phyloP scores from a whole-genome alignment of 2,797 vertebrate species.

The Leucoraja ocellata region DNA sequence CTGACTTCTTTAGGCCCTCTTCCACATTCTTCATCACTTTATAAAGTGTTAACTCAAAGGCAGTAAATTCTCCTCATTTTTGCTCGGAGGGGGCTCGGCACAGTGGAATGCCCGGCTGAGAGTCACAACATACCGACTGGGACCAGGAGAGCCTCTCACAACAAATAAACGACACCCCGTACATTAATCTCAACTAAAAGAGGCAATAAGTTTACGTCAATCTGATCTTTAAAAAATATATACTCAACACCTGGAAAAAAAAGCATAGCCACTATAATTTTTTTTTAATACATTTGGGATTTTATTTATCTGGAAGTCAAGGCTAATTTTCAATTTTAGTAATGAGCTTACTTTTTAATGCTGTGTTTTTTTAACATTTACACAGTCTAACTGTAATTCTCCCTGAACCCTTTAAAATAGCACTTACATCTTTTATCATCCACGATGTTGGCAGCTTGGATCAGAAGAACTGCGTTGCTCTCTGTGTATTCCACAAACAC shows the following conservation, averaged over 20 bases:
- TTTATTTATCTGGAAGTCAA: not conserved
- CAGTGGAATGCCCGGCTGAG: not conserved
- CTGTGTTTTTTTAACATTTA: not conserved
- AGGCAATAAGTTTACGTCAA: not conserved
- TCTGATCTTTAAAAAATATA: not conserved
- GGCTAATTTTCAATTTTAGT: not conserved
- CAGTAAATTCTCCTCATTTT: not conserved
- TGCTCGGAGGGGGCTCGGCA: not conserved
- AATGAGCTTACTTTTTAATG: not conserved
- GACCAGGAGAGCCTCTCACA: not conserved
- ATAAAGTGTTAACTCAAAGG: not conserved
- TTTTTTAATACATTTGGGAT: not conserved
- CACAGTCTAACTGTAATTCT: not conserved
- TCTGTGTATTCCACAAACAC: conserved; percentile 90
- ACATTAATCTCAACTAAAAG: not conserved
- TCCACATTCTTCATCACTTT: not conserved
- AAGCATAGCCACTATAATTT: not conserved
- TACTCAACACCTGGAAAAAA: not conserved
- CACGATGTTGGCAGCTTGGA: conserved; percentile 67
- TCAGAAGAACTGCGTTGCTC: conserved; percentile 73
- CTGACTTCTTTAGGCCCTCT: not conserved
- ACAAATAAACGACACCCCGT: not conserved
- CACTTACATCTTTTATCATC: conserved; percentile 68
- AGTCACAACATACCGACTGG: not conserved
- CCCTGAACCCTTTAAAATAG: not conserved